These are phyloP conservation scores for Scrobipalpa costella DNA, from an alignment of 2,888 invertebrate species.

Conservation along the genomic window DNA sequence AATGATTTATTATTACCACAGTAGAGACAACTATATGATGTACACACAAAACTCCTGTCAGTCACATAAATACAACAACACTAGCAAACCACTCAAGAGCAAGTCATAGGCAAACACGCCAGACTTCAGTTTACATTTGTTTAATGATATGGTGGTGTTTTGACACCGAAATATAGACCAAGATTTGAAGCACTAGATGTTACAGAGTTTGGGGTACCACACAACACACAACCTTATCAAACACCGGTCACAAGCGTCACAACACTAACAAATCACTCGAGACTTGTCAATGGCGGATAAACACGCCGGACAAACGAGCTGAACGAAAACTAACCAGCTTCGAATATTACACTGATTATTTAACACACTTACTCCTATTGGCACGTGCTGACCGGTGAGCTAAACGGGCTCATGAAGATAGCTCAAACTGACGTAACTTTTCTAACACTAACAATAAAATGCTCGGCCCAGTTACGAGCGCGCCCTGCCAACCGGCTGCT, in stretches of 20 bases:
- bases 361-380: slow-evolving; percentile 20
- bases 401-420: slow-evolving; percentile 20
- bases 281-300: slow-evolving; percentile 9
- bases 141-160: neutral
- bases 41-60: neutral
- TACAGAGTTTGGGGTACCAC: neutral
- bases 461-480: slow-evolving; percentile 46
- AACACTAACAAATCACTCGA: slow-evolving; percentile 6
- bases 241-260: slow-evolving; percentile 16
- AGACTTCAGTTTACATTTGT: neutral
- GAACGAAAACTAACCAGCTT: slow-evolving; percentile 9
- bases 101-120: neutral
- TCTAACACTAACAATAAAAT: slow-evolving; percentile 52
- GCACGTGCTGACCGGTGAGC: slow-evolving; percentile 8
- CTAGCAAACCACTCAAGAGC: neutral
- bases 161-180: slow-evolving; percentile 1
- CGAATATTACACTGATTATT: slow-evolving; percentile 15
- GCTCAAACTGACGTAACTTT: slow-evolving; percentile 48
- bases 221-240: slow-evolving; percentile 5
- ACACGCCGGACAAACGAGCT: neutral
- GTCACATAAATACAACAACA: too few relatives aligned
- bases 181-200: neutral
- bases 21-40: neutral
- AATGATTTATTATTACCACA: neutral
- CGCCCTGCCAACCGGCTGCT: slow-evolving; percentile 51